Conservation (phyloP, 1,140 invertebrate genomes). For the Aricia agestis region DNA sequence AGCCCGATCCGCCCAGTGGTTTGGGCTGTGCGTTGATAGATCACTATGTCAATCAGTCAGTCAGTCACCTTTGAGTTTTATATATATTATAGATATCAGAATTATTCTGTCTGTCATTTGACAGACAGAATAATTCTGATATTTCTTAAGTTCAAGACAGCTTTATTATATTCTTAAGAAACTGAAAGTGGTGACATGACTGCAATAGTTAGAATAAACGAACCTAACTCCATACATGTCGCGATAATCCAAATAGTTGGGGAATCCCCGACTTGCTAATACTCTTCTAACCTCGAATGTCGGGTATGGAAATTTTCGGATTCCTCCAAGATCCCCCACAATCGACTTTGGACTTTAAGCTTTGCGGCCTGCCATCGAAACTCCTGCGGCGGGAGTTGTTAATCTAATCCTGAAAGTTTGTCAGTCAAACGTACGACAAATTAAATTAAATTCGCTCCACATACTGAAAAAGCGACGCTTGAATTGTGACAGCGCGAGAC, state of each 20-base stretch:
- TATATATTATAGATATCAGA: too few relatives aligned
- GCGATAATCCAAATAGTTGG: neutral
- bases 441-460: neutral
- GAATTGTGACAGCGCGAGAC: neutral
- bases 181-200: neutral
- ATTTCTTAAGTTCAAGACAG: too few relatives aligned
- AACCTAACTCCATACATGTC: neutral
- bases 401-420: neutral
- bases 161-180: neutral
- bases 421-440: neutral
- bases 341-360: neutral
- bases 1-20: too few relatives aligned
- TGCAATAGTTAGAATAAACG: neutral
- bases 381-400: neutral
- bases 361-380: neutral
- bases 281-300: neutral
- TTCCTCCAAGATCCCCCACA: slow-evolving; percentile 1
- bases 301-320: slow-evolving; percentile 6
- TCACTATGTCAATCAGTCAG: too few relatives aligned
- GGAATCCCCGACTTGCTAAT: neutral
- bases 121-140: too few relatives aligned
- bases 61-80: too few relatives aligned
- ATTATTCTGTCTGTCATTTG: too few relatives aligned
- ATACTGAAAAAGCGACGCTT: neutral
- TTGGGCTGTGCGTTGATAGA: too few relatives aligned